Evolutionary conservation across 2,797 vertebrate genomes (phyloP), one percentile per base, ranked within the genome.

Genomic region (Periparus ater): DNA sequence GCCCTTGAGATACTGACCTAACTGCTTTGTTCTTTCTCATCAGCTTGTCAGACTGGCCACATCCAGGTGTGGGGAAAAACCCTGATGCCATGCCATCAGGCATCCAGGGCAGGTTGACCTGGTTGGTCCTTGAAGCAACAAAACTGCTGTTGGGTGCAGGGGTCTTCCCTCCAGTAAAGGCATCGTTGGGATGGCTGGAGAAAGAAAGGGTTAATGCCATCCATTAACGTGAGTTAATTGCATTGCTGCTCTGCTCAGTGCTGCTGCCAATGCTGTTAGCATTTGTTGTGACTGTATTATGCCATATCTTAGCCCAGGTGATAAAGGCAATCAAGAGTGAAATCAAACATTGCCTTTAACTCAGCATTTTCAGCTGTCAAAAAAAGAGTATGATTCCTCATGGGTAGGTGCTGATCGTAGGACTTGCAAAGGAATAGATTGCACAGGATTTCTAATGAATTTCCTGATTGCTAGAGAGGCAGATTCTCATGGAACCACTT

Each of bases 161-260:
- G 8, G 5, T 72, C 34, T 53, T 54, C 67, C 27, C n/a, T 65
- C 10, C 4, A 27, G 9, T 32, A 55, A 60, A 57, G 8, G 5
- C 5, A 11, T 40, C 0, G 0, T 6, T 9, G 7, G 14, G 18
- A 38, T 48, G n/a, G 10, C 32, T 48, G 65, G 36, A n/a, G 25
- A 21, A 76, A 45, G 47, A 21, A 11, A 62, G 19, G 20, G 3
- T 1, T 4, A 61, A 11, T 26, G 14, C 9, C n/a, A 53, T 26
- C 71, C 44, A 22, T 55, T 54, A 51, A 20, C 2, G 0, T 36
- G n/a, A 61, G 6, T 50, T 83, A 72, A 61, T 65, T 62, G 36
- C 61, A 11, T 18, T 3, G 1, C 30, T 71, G n/a, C 40, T 81
- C 25, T 17, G 8, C 36, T 48, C 66, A 57, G 6, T 38, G 36